Conservation (phyloP, 1,140 invertebrate species). For the Idris sp. region DNA sequence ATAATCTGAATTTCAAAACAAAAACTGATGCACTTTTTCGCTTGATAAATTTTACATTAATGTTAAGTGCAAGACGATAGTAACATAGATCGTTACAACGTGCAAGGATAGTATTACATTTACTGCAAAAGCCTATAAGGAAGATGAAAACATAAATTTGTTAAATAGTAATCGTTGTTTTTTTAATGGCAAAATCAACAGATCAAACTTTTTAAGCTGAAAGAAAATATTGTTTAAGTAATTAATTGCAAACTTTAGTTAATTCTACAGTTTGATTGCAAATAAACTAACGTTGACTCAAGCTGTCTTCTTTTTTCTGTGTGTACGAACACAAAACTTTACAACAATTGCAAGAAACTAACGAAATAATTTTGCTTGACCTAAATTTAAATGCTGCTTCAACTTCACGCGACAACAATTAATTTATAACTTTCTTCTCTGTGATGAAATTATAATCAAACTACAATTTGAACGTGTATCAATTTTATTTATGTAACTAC, state of each 20-base stretch:
- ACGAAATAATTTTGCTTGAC: conserved; percentile 19
- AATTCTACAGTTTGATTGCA: too few relatives aligned
- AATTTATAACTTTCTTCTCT: conserved; percentile 41
- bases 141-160: not conserved
- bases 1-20: not conserved
- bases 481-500: conserved; percentile 19
- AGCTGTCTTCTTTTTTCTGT: too few relatives aligned
- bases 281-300: too few relatives aligned
- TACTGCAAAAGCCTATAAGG: not conserved
- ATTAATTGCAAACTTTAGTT: too few relatives aligned
- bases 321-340: too few relatives aligned
- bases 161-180: too few relatives aligned
- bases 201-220: too few relatives aligned
- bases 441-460: conserved; percentile 45
- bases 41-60: not conserved
- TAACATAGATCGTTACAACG: conserved; percentile 1
- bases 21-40: not conserved
- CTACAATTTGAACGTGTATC: conserved; percentile 42
- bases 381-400: conserved; percentile 25
- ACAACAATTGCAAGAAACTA: conserved; percentile 9
- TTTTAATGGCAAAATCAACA: too few relatives aligned
- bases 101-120: conserved; percentile 1
- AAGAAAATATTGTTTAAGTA: too few relatives aligned
- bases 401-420: conserved; percentile 35
- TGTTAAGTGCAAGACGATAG: not conserved